phyloP scores from a whole-genome alignment of 2,113 vertebrate species.

The Melozone crissalis region DNA sequence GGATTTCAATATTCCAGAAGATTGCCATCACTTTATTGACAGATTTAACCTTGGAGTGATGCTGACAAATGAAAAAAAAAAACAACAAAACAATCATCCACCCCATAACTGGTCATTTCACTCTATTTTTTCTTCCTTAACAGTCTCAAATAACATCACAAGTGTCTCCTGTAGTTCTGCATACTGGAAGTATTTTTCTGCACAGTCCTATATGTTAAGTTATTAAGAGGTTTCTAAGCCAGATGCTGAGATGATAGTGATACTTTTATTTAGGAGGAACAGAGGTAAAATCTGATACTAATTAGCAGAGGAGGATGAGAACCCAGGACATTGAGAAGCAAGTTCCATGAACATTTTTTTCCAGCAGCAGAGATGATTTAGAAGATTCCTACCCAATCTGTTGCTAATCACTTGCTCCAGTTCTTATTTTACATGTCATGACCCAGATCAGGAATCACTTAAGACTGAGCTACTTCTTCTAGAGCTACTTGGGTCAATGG shows the following conservation, averaged over 20 bases:
- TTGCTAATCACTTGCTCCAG: slow-evolving; percentile 37
- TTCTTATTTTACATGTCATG: background rate
- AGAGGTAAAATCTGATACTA: background rate
- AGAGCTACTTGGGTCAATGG: background rate
- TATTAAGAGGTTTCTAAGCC: background rate
- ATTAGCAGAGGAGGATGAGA: background rate
- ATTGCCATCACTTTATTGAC: background rate
- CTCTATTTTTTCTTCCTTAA: background rate
- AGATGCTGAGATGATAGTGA: background rate
- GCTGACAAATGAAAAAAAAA: background rate
- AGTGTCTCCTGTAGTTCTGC: background rate
- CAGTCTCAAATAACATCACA: background rate
- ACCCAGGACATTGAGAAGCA: background rate
- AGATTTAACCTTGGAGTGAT: background rate
- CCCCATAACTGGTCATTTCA: background rate
- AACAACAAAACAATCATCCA: no score
- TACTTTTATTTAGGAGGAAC: background rate
- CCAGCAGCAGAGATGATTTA: slow-evolving; percentile 11
- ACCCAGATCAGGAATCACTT: slow-evolving; percentile 21
- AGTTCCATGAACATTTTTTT: background rate
- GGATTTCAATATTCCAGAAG: background rate
- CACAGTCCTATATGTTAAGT: background rate
- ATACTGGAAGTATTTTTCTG: background rate
- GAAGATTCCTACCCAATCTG: slow-evolving; percentile 36
- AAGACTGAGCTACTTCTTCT: background rate